Evolutionary conservation across 2,797 vertebrate species (phyloP).

Genomic region (Smutsia gigantea): DNA sequence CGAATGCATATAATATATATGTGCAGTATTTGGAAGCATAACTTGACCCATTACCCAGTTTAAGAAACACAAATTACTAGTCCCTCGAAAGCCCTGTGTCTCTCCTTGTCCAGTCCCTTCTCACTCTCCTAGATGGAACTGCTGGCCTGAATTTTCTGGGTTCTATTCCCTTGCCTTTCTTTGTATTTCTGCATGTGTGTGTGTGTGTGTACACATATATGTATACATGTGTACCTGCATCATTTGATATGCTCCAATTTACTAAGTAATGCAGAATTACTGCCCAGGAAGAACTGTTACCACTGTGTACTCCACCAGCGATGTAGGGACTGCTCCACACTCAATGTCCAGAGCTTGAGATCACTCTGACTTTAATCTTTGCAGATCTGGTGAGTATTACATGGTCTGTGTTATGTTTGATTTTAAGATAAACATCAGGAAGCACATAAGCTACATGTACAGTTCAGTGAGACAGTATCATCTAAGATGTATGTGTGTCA

Average conservation of each 20-base stretch:
- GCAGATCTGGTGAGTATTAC: background rate
- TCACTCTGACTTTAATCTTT: background rate
- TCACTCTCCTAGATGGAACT: background rate
- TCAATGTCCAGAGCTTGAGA: background rate
- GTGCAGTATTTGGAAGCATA: background rate
- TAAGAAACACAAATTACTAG: background rate
- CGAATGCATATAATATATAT: background rate
- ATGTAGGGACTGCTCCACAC: background rate
- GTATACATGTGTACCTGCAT: too few relatives aligned
- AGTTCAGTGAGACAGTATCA: background rate
- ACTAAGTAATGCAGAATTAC: background rate
- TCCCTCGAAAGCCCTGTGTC: background rate
- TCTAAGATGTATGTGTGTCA: background rate
- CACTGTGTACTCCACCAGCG: background rate
- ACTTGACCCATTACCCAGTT: background rate
- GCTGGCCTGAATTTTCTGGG: background rate
- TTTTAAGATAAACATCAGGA: background rate
- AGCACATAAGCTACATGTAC: background rate
- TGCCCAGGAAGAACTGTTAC: background rate
- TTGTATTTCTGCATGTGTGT: background rate
- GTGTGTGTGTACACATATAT: too few relatives aligned
- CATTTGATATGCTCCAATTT: background rate
- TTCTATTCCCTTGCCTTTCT: background rate
- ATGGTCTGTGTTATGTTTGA: background rate
- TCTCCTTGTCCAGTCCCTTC: background rate